Percentiles rank a stretch among this genome's conserved stretches.
Evolutionary conservation across 1,140 invertebrate species (phyloP).

Genomic region (Melitaea cinxia): DNA sequence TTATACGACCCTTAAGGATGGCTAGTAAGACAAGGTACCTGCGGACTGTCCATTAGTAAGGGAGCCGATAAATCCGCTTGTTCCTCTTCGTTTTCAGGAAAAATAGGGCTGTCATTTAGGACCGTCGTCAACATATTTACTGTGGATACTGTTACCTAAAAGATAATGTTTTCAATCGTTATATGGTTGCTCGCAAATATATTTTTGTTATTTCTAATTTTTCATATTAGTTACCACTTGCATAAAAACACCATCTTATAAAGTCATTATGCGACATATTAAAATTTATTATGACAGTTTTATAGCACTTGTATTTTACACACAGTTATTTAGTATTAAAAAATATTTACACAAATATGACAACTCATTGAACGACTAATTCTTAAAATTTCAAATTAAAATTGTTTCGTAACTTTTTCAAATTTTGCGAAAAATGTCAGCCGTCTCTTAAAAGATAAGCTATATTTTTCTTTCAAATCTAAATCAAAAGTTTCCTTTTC

Average conservation of each 20-base stretch:
- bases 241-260: too few species aligned
- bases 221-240: too few species aligned
- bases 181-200: neutral
- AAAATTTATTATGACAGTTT: too few species aligned
- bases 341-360: too few species aligned
- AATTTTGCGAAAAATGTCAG: slow-evolving; percentile 7
- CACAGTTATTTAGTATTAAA: too few species aligned
- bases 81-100: slow-evolving; percentile 90
- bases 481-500: slow-evolving; percentile 8
- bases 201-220: too few species aligned
- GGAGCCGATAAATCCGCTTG: slow-evolving; percentile 86
- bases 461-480: slow-evolving; percentile 4
- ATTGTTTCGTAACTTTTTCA: too few species aligned
- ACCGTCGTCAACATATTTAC: slow-evolving; percentile 95
- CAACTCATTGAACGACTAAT: too few species aligned
- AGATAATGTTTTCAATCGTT: neutral
- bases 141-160: slow-evolving; percentile 91
- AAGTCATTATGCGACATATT: too few species aligned
- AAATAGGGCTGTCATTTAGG: slow-evolving; percentile 93
- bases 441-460: neutral
- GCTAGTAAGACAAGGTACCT: slow-evolving; percentile 60
- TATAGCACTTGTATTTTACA: too few species aligned
- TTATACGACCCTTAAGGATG: neutral
- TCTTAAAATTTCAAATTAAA: too few species aligned
- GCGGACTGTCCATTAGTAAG: slow-evolving; percentile 89